Evolutionary conservation across 2,888 invertebrate species (phyloP).

Genomic region (Pelosia muscerda): DNA sequence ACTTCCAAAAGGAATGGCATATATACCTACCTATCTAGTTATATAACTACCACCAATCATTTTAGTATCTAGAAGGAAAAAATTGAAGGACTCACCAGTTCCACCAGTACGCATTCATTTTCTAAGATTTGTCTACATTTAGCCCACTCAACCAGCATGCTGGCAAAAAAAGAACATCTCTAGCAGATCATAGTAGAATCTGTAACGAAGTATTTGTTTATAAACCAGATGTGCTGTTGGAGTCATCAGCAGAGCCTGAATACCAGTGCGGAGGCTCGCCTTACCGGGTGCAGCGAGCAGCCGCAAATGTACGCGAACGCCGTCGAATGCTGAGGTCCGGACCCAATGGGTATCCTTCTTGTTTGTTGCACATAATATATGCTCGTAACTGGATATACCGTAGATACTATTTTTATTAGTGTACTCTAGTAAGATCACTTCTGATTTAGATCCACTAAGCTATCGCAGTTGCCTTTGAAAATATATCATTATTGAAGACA

Average conservation of each 20-base stretch:
- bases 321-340: conserved; percentile 99
- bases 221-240: conserved; percentile 73
- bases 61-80: no score
- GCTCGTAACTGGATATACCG: not conserved
- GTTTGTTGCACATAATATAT: conserved; percentile 49
- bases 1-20: no score
- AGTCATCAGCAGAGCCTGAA: conserved; percentile 85
- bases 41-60: no score
- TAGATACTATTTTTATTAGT: not conserved
- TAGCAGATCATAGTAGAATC: not conserved
- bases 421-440: not conserved
- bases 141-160: not conserved
- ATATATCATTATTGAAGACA: no score
- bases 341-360: conserved; percentile 91
- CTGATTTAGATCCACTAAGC: not conserved
- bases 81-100: not conserved
- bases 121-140: no score
- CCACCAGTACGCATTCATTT: not conserved
- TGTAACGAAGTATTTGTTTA: not conserved
- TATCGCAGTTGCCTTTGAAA: not conserved
- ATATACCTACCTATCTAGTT: no score
- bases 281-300: conserved; percentile 96
- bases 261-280: conserved; percentile 90
- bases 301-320: conserved; percentile 98
- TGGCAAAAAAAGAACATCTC: not conserved